Base-by-base conservation (phyloP, 2,888 invertebrate species). In the Agrilus mali region DNA sequence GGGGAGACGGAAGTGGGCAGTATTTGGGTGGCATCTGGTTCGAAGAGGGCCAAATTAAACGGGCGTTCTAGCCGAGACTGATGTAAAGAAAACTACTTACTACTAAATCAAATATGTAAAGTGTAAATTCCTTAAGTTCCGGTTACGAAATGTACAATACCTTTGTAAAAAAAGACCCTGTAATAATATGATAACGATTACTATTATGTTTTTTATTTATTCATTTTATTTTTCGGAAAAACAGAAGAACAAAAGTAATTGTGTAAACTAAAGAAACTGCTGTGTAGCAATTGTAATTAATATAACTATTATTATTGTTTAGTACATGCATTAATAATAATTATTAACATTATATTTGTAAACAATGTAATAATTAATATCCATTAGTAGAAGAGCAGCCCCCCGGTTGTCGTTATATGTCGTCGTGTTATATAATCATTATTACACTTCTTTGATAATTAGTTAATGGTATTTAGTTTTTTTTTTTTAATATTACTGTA, bases 121-220 rank as follows among this genome's bases (percentile, higher is more conserved):
- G 65, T 67, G 67, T 67, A 67, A 67, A 66, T 67, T 67, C 63
- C 55, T 60, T 47, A 49, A 55, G 55, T 60, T 64, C 62, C 60
- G 64, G 64, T 64, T 62, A 59, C 27, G 27, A 27, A 27, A 27
- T 59, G 59, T 60, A 61, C 60, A 65, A 63, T 66, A 63, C 60
- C 60, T 61, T 60, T 65, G 65, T 66, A 66, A 63, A 66, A 59
- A 57, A 27, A 27, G 58, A 58, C 54, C 55, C 59, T 63, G 61
- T 63, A 61, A 64, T 64, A 65, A 55, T 27, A 27, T 27, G 27
- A 27, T 27, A 27, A 27, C 27, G 27, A 27, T 27, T 27, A 10
- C 10, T 20, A 20, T 20, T 20, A 17, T 17, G 20, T 20, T 20
- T 20, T 20, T 20, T 20, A 20, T 20, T 20, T 20, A 20, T 17